A percentile compares a stretch with the other conserved stretches of the same genome.
phyloP scores from a whole-genome alignment of 2,113 vertebrate genomes.

The Lepus europaeus region DNA sequence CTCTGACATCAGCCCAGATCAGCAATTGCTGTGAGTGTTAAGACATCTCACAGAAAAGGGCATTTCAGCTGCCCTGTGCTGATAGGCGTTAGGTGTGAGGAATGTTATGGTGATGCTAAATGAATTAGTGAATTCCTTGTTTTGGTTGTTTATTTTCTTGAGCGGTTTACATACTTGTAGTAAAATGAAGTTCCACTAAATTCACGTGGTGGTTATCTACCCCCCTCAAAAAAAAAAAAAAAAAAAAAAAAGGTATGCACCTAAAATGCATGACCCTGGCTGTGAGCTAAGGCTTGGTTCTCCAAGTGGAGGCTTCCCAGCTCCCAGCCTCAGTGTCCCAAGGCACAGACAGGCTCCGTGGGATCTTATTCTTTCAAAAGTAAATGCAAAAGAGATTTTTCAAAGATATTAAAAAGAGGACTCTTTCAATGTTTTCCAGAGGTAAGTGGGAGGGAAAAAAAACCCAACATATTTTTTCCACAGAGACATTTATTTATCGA shows the following conservation, averaged over 20 bases:
- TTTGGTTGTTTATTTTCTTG: background rate
- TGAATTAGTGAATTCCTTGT: background rate
- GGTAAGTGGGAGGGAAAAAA: background rate
- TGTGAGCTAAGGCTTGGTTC: background rate
- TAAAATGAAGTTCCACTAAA: background rate
- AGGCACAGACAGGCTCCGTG: background rate
- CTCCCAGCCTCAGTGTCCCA: background rate
- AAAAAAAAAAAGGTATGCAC: background rate
- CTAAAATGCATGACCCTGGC: background rate
- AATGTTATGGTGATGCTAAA: background rate
- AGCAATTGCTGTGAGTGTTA: background rate
- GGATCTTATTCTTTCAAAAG: background rate
- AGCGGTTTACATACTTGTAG: background rate
- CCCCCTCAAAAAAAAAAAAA: background rate
- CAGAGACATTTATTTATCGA: background rate
- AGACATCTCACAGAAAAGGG: background rate
- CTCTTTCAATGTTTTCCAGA: too few species aligned
- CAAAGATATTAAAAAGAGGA: background rate
- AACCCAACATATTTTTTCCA: background rate
- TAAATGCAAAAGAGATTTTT: background rate
- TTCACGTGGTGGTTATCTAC: background rate
- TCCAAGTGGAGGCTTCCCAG: background rate
- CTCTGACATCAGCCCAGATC: background rate
- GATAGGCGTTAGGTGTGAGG: background rate
- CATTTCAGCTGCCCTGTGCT: background rate